Evolutionary conservation across 2,113 vertebrate genomes (phyloP), one percentile per base, ranked within the genome.

Genomic region (Cyprinus carpio): DNA sequence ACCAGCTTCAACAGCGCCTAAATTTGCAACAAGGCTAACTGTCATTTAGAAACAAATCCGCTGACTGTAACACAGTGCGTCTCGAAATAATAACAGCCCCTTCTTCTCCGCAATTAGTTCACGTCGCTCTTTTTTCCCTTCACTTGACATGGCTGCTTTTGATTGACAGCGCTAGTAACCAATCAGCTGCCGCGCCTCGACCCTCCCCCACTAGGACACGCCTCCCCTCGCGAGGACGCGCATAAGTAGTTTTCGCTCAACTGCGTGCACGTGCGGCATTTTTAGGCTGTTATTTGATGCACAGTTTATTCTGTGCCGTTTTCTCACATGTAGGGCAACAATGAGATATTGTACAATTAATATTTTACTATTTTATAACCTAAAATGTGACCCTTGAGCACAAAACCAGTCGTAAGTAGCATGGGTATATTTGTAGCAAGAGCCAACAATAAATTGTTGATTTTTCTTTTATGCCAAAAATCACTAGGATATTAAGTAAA

Each of bases 121-220:
- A 58, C 31, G 16, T 71, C 8, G 25, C 65, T 65, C 23, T 82
- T 81, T 27, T 15, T 29, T 23, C n/a, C n/a, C n/a, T n/a, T 34
- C 56, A 65, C 81, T 71, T 88, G 87, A 86, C 76, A 88, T 40
- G 80, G 84, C 86, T 83, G 76, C 83, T 76, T 75, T 85, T 87
- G 83, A 90, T 75, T 31, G 89, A 88, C 84, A 31, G 69, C 16
- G 15, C n/a, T 43, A 4, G 34, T 20, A 49, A 60, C 89, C 88
- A 91, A 90, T 91, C 87, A 67, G n/a, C 51, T 23, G 18, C 25
- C 18, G 31, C 0, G 56, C 27, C 8, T 60, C 76, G 9, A n/a
- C 29, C 46, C 49, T 58, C 27, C 49, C 77, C 56, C 77, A 62
- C 34, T 20, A 27, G 6, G 31, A 64, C 29, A 18, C 60, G 0